A percentile compares a stretch with the other conserved stretches of the same genome.
phyloP scores from a whole-genome alignment of 2,888 invertebrate species.

The Leucozona laternaria region DNA sequence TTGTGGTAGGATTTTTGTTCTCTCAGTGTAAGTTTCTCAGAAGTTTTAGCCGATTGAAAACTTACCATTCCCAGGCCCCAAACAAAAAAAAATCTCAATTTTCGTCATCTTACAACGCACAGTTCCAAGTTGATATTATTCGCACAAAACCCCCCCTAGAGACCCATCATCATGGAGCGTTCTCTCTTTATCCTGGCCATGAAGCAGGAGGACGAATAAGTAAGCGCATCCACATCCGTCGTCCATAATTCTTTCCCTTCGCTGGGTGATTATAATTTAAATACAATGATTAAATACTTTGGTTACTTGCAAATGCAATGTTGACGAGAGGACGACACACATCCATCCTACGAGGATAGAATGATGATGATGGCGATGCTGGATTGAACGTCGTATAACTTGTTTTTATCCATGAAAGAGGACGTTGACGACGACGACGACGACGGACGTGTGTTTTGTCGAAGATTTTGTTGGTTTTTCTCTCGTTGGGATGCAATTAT shows the following conservation, averaged over 20 bases:
- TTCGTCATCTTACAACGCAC: conserved; percentile 38
- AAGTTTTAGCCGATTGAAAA: conserved; percentile 32
- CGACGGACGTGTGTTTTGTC: conserved; percentile 43
- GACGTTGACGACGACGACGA: conserved; percentile 19
- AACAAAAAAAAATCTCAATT: conserved; percentile 22
- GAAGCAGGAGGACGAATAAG: conserved; percentile 18
- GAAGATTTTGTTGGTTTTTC: conserved; percentile 72
- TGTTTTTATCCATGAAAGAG: conserved; percentile 32
- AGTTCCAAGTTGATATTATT: conserved; percentile 26
- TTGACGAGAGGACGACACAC: conserved; percentile 42
- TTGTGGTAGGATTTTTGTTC: neutral
- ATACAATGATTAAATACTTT: conserved; percentile 74
- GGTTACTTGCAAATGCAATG: conserved; percentile 70
- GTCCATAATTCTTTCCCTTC: conserved; percentile 46
- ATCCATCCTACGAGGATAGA: conserved; percentile 31
- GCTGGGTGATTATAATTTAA: conserved; percentile 70
- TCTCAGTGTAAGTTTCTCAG: neutral
- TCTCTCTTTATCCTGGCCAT: conserved; percentile 6
- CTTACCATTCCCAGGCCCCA: neutral
- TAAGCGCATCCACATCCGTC: conserved; percentile 49
- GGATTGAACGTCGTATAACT: conserved; percentile 14
- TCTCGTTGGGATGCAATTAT: conserved; percentile 61
- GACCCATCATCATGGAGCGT: conserved; percentile 19
- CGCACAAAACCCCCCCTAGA: conserved; percentile 18
- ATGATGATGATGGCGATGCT: conserved; percentile 32